Evolutionary conservation across 2,888 invertebrate genomes (phyloP).

Genomic region (Polyommatus icarus): DNA sequence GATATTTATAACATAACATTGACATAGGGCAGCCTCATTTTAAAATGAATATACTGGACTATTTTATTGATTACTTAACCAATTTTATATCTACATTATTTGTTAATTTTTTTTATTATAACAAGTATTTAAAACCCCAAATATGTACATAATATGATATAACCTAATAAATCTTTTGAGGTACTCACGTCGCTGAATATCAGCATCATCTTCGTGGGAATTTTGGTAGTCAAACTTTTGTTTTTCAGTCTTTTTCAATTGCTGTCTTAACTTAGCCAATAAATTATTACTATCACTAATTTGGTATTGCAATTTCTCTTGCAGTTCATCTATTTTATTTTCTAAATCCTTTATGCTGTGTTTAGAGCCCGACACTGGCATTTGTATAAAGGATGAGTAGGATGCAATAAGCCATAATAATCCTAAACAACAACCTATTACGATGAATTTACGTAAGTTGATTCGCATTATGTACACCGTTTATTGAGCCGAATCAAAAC

Average conservation of each 20-base stretch:
- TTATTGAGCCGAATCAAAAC: constrained; percentile 22
- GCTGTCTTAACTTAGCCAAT: constrained; percentile 53
- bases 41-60: not conserved
- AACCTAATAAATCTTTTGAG: not conserved
- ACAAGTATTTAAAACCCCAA: not conserved
- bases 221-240: constrained; percentile 36
- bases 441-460: constrained; percentile 58
- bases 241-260: constrained; percentile 47
- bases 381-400: constrained; percentile 55
- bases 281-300: constrained; percentile 57
- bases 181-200: constrained; percentile 45
- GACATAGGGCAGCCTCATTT: not conserved
- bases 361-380: constrained; percentile 45
- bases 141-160: not conserved
- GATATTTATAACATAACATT: not conserved
- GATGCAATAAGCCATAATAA: constrained; percentile 60
- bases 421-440: constrained; percentile 48
- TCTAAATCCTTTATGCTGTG: constrained; percentile 51
- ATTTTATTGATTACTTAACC: too few species aligned
- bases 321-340: constrained; percentile 52
- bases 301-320: constrained; percentile 54
- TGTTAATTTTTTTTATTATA: not conserved
- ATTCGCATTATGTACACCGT: constrained; percentile 60
- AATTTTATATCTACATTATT: too few species aligned
- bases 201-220: constrained; percentile 39